These are phyloP conservation scores for Drosophila koepferae DNA, from an alignment of 2,888 invertebrate genomes.

Conservation along the genomic window DNA sequence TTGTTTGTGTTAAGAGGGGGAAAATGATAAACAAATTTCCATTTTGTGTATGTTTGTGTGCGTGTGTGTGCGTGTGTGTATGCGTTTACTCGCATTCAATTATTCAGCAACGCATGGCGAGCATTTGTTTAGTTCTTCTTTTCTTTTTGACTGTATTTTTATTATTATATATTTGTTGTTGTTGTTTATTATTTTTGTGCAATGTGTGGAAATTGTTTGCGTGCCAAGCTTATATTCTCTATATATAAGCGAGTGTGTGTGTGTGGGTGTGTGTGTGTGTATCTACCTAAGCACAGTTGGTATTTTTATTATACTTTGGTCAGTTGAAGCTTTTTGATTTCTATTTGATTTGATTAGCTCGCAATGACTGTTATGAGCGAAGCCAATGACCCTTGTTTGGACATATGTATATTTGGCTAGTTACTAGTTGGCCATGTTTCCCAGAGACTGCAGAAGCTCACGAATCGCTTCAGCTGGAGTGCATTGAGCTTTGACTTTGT, in stretches of 20 bases:
- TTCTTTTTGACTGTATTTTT: slow-evolving; percentile 9
- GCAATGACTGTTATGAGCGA: slow-evolving; percentile 23
- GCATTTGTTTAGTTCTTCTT: slow-evolving; percentile 68
- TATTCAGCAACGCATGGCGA: slow-evolving; percentile 53
- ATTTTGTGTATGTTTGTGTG: slow-evolving; percentile 22
- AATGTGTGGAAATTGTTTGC: slow-evolving; percentile 78
- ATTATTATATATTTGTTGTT: slow-evolving; percentile 11
- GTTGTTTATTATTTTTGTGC: slow-evolving; percentile 75
- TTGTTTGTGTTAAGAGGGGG: slow-evolving; percentile 22
- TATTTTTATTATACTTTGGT: slow-evolving; percentile 30
- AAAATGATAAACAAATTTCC: slow-evolving; percentile 74
- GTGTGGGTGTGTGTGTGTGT: background rate
- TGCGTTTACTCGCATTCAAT: slow-evolving; percentile 56
- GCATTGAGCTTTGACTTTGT: slow-evolving; percentile 67
- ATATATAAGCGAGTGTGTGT: background rate
- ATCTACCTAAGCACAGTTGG: background rate
- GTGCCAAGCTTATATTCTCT: slow-evolving; percentile 55
- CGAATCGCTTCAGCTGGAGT: slow-evolving; percentile 21
- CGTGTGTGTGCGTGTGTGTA: slow-evolving; percentile 10
- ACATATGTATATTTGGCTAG: background rate
- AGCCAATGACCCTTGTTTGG: slow-evolving; percentile 37
- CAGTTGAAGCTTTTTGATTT: slow-evolving; percentile 51
- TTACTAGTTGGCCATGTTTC: slow-evolving; percentile 18
- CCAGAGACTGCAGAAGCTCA: slow-evolving; percentile 18
- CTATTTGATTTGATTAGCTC: slow-evolving; percentile 46